A percentile compares a stretch with the other conserved stretches of the same genome.
Conservation (phyloP, 2,797 vertebrate genomes). For the Platyrinchus mystaceus region DNA sequence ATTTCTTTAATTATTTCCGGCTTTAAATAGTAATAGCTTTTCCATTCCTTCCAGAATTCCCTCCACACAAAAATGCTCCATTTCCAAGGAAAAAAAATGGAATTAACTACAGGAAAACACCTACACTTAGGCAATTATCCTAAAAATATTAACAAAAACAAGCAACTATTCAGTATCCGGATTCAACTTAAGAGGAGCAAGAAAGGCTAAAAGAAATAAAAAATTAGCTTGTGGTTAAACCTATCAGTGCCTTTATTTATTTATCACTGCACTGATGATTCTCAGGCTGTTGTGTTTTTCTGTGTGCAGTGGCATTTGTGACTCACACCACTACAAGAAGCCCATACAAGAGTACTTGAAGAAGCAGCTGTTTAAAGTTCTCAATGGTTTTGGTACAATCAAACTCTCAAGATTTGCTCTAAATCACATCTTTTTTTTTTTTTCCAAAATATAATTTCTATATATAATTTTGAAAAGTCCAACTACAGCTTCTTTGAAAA, state of each 20-base stretch:
- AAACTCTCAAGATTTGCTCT: background rate
- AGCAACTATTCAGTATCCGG: slow-evolving; percentile 4
- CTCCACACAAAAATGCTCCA: slow-evolving; percentile 13
- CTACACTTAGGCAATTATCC: slow-evolving; percentile 23
- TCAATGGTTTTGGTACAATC: background rate
- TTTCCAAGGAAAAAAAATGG: slow-evolving; percentile 52
- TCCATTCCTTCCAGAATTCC: slow-evolving; percentile 36
- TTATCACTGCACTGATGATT: background rate
- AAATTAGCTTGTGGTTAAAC: background rate
- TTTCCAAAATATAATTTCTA: background rate
- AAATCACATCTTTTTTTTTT: background rate
- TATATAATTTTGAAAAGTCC: background rate
- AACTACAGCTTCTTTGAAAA: background rate
- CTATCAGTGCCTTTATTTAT: background rate
- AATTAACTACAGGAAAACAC: slow-evolving; percentile 44
- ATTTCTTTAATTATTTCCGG: slow-evolving; percentile 52
- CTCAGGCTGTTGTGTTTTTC: background rate
- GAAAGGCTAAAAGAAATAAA: background rate
- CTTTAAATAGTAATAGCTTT: slow-evolving; percentile 59
- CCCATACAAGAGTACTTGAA: background rate
- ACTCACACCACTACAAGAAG: background rate
- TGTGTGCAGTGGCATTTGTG: background rate
- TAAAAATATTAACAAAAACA: slow-evolving; percentile 35
- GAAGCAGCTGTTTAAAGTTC: background rate
- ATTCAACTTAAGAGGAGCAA: background rate